These are phyloP conservation scores for Triplophysa yarkandensis DNA, from an alignment of 2,797 vertebrate genomes.

Conservation along the genomic window DNA sequence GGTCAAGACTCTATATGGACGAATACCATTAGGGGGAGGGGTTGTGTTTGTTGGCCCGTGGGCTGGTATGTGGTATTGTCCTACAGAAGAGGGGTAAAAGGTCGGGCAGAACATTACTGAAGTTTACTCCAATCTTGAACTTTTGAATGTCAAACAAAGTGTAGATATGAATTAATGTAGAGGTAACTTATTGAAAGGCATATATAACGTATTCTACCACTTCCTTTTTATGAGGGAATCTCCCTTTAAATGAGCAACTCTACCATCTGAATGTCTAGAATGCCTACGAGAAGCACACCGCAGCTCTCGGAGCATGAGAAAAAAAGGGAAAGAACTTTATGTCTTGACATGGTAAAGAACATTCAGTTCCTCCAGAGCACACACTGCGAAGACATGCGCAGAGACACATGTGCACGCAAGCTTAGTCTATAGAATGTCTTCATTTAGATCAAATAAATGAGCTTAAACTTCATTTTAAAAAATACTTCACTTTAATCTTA, in stretches of 20 bases:
- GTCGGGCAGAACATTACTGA: slow-evolving; percentile 37
- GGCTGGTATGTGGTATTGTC: slow-evolving; percentile 42
- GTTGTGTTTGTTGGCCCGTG: slow-evolving; percentile 18
- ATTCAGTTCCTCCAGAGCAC: slow-evolving; percentile 34
- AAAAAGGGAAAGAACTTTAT: slow-evolving; percentile 11
- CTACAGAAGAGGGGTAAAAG: slow-evolving; percentile 20
- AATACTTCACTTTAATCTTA: too few relatives aligned
- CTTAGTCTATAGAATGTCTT: slow-evolving; percentile 4
- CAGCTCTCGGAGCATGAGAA: background rate
- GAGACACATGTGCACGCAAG: slow-evolving; percentile 8
- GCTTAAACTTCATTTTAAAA: too few relatives aligned
- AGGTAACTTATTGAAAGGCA: too few relatives aligned
- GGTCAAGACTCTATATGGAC: slow-evolving; percentile 42
- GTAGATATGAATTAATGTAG: background rate
- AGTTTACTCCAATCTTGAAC: slow-evolving; percentile 27
- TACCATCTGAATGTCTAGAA: background rate
- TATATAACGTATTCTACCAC: background rate
- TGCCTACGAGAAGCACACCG: background rate
- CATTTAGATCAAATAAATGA: too few relatives aligned
- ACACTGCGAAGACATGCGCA: slow-evolving; percentile 3
- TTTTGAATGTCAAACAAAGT: slow-evolving; percentile 20
- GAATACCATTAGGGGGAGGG: slow-evolving; percentile 39
- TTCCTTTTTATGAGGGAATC: too few relatives aligned
- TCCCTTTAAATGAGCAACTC: background rate
- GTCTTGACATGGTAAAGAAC: slow-evolving; percentile 17